Evolutionary conservation across 2,888 invertebrate species (phyloP), one percentile per base, ranked within the genome.

Genomic region (Brachylomia viminalis): DNA sequence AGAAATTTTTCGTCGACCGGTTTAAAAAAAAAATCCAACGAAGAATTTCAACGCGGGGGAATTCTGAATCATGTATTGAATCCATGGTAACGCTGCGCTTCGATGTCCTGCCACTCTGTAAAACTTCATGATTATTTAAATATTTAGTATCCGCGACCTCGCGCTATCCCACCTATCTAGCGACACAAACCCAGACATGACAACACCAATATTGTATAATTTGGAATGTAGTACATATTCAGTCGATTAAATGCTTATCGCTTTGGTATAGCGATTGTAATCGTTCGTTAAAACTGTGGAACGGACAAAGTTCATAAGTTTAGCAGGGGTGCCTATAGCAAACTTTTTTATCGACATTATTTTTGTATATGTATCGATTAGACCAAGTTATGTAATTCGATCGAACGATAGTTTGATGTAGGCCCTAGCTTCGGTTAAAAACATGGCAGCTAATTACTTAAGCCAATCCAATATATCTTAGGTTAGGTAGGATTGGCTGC

Each of bases 161-260:
- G 59, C 49, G 49, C 64, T 42, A 66, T 76, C 88, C 88, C 86
- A 88, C 86, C 87, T 85, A 83, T 61, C 85, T 75, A 87, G 85
- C 78, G 76, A 87, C 84, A 86, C 72, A 84, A 45, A 76, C 42
- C 13, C 72, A 66, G 80, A 90, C 88, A 88, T 59, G 82, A 90
- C 88, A 88, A 86, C 81, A 83, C 58, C 71, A 79, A 61, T 75
- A 61, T 54, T 78, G 69, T 79, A 70, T 71, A 85, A 85, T 88
- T 85, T 88, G 89, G 88, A 90, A 89, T 89, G 87, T 88, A 72
- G 77, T 74, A 67, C 33, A 79, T 49, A 80, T 77, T 86, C 87
- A 89, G 89, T 89, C 86, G 79, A 72, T 69, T 75, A 77, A 69
- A 75, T 45, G 84, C 70, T 70, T 66, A 74, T 65, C 52, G 69